Evolutionary conservation across 2,113 vertebrate genomes (phyloP).

Genomic region (Murina feae): DNA sequence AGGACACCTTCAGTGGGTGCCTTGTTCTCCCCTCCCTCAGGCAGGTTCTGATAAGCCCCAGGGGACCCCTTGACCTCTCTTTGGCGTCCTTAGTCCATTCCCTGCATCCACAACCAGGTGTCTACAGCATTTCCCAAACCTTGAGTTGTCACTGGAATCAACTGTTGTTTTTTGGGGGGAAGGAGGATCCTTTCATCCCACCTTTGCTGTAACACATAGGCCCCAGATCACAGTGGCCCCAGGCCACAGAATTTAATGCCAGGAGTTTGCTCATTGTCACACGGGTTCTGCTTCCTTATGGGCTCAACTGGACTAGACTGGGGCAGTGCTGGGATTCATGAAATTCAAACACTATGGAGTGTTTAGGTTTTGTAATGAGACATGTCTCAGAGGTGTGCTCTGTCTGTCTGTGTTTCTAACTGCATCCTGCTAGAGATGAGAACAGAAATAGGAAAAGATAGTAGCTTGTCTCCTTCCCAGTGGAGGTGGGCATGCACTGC

Average conservation of each 20-base stretch:
- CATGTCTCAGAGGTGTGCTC: neutral
- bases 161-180: too few relatives aligned
- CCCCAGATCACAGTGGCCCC: neutral
- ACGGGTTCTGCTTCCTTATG: neutral
- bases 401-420: neutral
- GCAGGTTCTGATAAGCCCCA: neutral
- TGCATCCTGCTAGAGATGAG: neutral
- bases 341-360: neutral
- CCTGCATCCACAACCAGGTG: neutral
- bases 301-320: neutral
- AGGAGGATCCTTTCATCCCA: neutral
- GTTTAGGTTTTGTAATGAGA: neutral
- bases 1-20: neutral
- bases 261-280: neutral
- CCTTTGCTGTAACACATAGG: neutral
- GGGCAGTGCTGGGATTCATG: neutral
- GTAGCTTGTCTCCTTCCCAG: neutral
- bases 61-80: neutral
- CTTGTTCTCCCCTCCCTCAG: neutral
- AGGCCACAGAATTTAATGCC: neutral
- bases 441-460: neutral
- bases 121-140: neutral
- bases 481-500: accelerated
- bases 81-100: too few relatives aligned
- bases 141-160: neutral